Base-by-base conservation (phyloP, 92 coral and sea anemone genomes). In the Hydrozoanthus gracilis region DNA sequence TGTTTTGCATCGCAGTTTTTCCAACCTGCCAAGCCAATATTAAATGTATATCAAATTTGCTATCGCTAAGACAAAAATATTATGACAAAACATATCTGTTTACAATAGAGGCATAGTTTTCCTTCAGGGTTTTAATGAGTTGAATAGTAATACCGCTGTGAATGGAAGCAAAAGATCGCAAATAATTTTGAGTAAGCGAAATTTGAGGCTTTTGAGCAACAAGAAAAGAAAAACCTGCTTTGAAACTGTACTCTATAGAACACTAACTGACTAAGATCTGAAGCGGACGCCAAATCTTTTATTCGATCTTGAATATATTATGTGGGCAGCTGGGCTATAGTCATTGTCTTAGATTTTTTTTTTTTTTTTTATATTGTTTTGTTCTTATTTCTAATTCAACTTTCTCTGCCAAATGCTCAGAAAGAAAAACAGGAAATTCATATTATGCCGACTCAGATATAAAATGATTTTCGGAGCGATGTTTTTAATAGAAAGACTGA, bases 1-100 rank as follows among this genome's bases (percentile, higher is more conserved):
- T 8, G 9, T 68, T 10, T 6, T 68, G 10, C 39, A 3, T 17
- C 45, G 4, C 4, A 18, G 39, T 27, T 27, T 27, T 2, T 27
- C 39, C 39, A 68, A 7, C 44, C 44, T 14, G 27, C 3, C 8
- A 16, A 4, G 44, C 71, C 27, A 5, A 17, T 9, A 17, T 17
- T 44, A 66, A 14, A 27, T 76, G 47, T 51, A 20, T 27, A 54
- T 76, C 49, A 66, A 8, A 27, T 76, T 52, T 54, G 77, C 45
- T 52, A 76, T 20, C 48, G 66, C 44, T 12, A 20, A 76, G 46
- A 52, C 50, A 9, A 52, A 76, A 7, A 8, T 16, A 2, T 12
- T 39, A 76, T 51, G 51, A 18, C 18, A 10, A 74, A 48, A 74
- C 44, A 74, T 74, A 49, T 74, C 6, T 76, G 82, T 76, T 76